Evolutionary conservation across 1,140 invertebrate genomes (phyloP), one percentile per base, ranked within the genome.

Genomic region (Magallana angulata): DNA sequence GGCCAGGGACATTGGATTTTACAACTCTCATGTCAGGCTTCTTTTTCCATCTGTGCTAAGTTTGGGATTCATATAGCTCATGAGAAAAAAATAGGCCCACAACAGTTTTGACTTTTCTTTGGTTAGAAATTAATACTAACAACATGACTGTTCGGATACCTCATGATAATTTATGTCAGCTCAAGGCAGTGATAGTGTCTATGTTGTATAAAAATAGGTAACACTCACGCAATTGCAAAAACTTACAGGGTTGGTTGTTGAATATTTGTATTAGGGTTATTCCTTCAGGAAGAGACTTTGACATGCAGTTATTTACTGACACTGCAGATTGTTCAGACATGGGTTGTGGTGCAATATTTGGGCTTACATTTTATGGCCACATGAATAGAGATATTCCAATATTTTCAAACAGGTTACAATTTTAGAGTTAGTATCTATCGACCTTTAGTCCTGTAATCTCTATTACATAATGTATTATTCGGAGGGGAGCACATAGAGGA

Each of bases 361-460:
- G 36, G 18, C 24, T 24, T 24, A 24, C 24, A 24, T 24, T 24
- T 24, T 24, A 24, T 24, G 1, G 24, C 24, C 24, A 24, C 24
- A 57, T 87, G 57, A 80, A 64, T 14, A 82, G 82, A 56, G 87
- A 90, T 59, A 80, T 88, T 4, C 7, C 18, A 30, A 24, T 24
- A 24, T 24, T 24, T 24, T 24, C 24, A 24, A 24, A 24, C 24
- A 24, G 24, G 24, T 24, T 8, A 85, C 89, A 5, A 84, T 85
- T 85, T 80, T 87, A 56, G 89, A 90, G 71, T 30, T 90, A 14
- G 60, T 90, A 0, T 24, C 89, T 76, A n/a, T 11, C 57, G 89
- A 60, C 84, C 76, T 9, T 58, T 91, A 62, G 85, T 88, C 57
- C 24, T 90, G 0, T 14, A 11, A 6, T 18, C 30, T 59, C 84